Evolutionary conservation across 37 sponge, comb jelly and placozoan species (phyloP).

Genomic region (Geodia barretti): DNA sequence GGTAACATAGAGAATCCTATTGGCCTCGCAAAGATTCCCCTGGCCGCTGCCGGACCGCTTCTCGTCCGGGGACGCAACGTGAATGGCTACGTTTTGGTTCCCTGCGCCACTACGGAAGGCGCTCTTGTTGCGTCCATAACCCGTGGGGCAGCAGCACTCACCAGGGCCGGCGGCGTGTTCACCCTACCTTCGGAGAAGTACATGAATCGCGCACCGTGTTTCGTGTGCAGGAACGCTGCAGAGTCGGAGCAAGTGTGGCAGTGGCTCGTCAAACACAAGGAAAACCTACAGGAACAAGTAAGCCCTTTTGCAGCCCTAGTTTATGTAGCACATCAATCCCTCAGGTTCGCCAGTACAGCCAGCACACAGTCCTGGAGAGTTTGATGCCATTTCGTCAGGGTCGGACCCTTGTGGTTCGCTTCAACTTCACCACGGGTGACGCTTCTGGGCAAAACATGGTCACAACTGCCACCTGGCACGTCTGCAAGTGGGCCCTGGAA

Average conservation of each 20-base stretch:
- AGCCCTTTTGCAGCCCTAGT: neutral
- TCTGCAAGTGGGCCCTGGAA: slow-evolving; percentile 65
- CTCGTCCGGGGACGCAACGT: slow-evolving; percentile 58
- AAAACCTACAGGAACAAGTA: slow-evolving; percentile 36
- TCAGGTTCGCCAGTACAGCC: slow-evolving; percentile 59
- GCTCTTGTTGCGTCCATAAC: slow-evolving; percentile 81
- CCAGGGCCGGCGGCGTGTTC: slow-evolving; percentile 65
- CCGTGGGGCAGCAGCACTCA: slow-evolving; percentile 66
- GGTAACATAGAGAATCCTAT: slow-evolving; percentile 82
- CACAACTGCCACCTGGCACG: slow-evolving; percentile 66
- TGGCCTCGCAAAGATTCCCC: slow-evolving; percentile 70
- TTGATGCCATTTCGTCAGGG: slow-evolving; percentile 35
- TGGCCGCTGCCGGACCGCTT: slow-evolving; percentile 69
- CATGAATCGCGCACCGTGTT: slow-evolving; percentile 53
- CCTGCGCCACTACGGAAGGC: slow-evolving; percentile 82
- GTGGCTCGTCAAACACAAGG: slow-evolving; percentile 40
- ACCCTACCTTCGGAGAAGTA: slow-evolving; percentile 16
- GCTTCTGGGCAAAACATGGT: slow-evolving; percentile 87
- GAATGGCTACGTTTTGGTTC: slow-evolving; percentile 61
- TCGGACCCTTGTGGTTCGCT: slow-evolving; percentile 33
- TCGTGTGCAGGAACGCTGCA: slow-evolving; percentile 12
- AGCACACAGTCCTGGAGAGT: slow-evolving; percentile 48
- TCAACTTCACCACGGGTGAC: slow-evolving; percentile 58
- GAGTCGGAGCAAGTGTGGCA: slow-evolving; percentile 44
- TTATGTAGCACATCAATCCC: neutral